These are phyloP conservation scores for Ethmia dodecea DNA, from an alignment of 2,888 invertebrate species.

Conservation along the genomic window DNA sequence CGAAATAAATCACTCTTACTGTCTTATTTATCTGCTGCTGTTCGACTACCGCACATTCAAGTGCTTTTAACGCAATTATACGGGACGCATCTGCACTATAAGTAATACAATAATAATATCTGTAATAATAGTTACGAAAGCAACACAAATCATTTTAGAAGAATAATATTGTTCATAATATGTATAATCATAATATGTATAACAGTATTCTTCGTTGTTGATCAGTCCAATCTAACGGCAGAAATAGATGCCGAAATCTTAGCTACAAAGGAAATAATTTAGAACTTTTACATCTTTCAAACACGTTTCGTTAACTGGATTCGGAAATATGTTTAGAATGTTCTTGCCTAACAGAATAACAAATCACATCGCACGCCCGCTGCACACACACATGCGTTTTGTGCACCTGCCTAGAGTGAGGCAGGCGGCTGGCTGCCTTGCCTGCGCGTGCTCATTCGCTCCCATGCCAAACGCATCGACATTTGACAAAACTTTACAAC, in stretches of 20 bases:
- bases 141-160: no score
- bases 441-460: slow-evolving; percentile 9
- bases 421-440: slow-evolving; percentile 3
- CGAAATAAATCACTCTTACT: slow-evolving; percentile 58
- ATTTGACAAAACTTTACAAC: slow-evolving; percentile 28
- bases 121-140: no score
- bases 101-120: background rate
- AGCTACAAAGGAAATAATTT: background rate
- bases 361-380: slow-evolving; percentile 37
- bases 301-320: slow-evolving; percentile 18
- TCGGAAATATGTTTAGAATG: slow-evolving; percentile 15
- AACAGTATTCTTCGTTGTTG: no score
- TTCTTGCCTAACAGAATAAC: slow-evolving; percentile 19
- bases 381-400: slow-evolving; percentile 15
- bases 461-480: slow-evolving; percentile 29
- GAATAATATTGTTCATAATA: no score
- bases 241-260: no score
- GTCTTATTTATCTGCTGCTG: slow-evolving; percentile 40
- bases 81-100: background rate
- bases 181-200: no score
- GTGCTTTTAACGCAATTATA: slow-evolving; percentile 38
- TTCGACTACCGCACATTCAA: slow-evolving; percentile 25
- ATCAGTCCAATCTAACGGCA: no score
- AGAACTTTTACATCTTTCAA: slow-evolving; percentile 6
- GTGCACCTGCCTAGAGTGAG: slow-evolving; percentile 17